Conservation (phyloP, 1,140 invertebrate genomes). For the Dendroctonus valens region DNA sequence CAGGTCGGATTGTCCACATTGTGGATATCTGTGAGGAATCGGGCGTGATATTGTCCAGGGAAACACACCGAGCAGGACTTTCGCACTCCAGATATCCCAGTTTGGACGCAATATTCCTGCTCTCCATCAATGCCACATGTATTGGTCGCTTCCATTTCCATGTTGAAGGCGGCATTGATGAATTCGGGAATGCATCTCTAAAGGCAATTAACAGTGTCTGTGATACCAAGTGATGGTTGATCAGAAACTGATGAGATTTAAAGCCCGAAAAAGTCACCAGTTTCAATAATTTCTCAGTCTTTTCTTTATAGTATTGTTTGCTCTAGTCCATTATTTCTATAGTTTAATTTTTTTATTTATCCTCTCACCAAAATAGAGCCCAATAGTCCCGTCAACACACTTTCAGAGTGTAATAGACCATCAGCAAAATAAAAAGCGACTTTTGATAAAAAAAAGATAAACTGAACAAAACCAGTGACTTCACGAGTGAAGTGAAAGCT, state of each 20-base stretch:
- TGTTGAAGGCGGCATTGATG: slow-evolving; percentile 90
- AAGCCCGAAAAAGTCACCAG: too few relatives aligned
- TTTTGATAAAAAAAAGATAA: slow-evolving; percentile 64
- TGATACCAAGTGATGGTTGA: too few relatives aligned
- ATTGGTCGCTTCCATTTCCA: slow-evolving; percentile 88
- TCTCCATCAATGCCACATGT: slow-evolving; percentile 83
- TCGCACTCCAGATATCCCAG: slow-evolving; percentile 58
- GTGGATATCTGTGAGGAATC: slow-evolving; percentile 87
- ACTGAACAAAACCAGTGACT: slow-evolving; percentile 64
- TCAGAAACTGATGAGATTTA: too few relatives aligned
- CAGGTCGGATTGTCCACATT: slow-evolving; percentile 87
- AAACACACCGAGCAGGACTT: slow-evolving; percentile 66
- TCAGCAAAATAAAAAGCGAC: slow-evolving; percentile 56
- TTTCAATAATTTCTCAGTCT: too few relatives aligned
- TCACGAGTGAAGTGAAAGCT: slow-evolving; percentile 64
- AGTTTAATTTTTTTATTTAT: too few relatives aligned
- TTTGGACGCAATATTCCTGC: slow-evolving; percentile 88
- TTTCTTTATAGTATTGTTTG: too few relatives aligned
- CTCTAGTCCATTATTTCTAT: too few relatives aligned
- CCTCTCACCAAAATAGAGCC: too few relatives aligned
- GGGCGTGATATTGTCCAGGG: slow-evolving; percentile 67
- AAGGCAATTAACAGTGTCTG: slow-evolving; percentile 39
- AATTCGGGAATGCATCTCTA: slow-evolving; percentile 95
- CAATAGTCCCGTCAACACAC: too few relatives aligned
- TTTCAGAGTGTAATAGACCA: slow-evolving; percentile 57